Percentiles rank a stretch among this genome's conserved stretches.
phyloP scores from a whole-genome alignment of 2,113 vertebrate species.

The Choloepus hoffmanni region DNA sequence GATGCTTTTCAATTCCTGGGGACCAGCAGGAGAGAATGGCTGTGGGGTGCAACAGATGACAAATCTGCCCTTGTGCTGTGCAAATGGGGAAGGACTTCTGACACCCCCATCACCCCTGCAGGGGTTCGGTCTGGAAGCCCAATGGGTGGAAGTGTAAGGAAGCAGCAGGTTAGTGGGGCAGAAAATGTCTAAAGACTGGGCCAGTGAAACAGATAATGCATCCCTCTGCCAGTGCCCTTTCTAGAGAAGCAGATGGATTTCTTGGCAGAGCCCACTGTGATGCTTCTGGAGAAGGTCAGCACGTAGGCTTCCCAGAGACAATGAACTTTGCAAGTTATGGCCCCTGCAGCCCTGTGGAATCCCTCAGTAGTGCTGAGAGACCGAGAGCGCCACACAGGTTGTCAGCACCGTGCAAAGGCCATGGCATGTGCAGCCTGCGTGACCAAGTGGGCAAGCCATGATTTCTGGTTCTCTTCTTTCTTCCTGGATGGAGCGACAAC shows the following conservation, averaged over 20 bases:
- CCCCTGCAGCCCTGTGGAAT: background rate
- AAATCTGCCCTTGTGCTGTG: background rate
- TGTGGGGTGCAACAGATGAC: too few species aligned
- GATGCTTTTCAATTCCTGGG: background rate
- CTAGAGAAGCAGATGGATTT: background rate
- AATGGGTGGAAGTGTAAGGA: too few species aligned
- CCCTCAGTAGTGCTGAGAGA: background rate
- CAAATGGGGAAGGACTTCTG: background rate
- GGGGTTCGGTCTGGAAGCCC: background rate
- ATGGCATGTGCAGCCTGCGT: background rate
- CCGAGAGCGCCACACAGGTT: background rate
- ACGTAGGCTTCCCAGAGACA: rapidly evolving
- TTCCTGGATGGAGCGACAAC: background rate
- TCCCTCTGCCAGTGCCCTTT: background rate
- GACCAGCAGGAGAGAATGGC: background rate
- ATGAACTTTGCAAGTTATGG: background rate
- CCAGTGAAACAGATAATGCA: background rate
- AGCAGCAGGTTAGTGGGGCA: background rate
- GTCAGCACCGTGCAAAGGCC: background rate
- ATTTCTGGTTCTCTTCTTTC: background rate
- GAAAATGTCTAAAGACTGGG: background rate
- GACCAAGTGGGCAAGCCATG: background rate
- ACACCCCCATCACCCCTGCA: too few species aligned
- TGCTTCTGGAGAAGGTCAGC: background rate
- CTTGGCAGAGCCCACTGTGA: background rate